Evolutionary conservation across 2,888 invertebrate genomes (phyloP).

Genomic region (Liodrosophila aerea): DNA sequence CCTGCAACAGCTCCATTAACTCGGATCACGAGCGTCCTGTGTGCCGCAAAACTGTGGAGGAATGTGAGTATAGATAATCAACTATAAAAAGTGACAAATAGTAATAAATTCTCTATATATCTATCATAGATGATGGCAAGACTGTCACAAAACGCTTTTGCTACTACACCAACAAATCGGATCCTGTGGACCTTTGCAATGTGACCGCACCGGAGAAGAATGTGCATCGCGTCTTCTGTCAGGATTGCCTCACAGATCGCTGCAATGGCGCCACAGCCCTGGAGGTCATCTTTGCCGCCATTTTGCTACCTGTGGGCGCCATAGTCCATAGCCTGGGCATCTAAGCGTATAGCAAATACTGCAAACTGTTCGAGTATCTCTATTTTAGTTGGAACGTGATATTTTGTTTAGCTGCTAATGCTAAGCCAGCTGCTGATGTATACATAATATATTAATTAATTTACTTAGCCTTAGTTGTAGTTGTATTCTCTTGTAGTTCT

Average conservation of each 20-base stretch:
- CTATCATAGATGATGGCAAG: conserved; percentile 71
- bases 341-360: conserved; percentile 32
- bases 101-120: no score
- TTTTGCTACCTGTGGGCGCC: conserved; percentile 54
- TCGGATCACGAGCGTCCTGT: conserved; percentile 80
- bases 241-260: conserved; percentile 77
- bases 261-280: conserved; percentile 71
- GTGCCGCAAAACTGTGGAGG: conserved; percentile 81
- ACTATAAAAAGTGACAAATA: neutral
- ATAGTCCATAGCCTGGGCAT: conserved; percentile 46
- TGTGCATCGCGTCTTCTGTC: conserved; percentile 75
- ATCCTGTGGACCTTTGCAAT: conserved; percentile 75
- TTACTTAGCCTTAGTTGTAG: conserved; percentile 49
- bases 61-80: conserved; percentile 60
- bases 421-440: conserved; percentile 57
- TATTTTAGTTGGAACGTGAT: conserved; percentile 73
- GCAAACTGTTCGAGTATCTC: conserved; percentile 16
- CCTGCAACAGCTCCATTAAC: conserved; percentile 77
- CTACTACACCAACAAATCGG: conserved; percentile 81
- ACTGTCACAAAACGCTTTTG: conserved; percentile 79
- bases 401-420: conserved; percentile 60
- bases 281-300: conserved; percentile 41
- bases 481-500: conserved; percentile 8
- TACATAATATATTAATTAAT: conserved; percentile 27
- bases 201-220: conserved; percentile 75